phyloP scores from a whole-genome alignment of 1,140 invertebrate genomes.

The Psilanteris sp. region DNA sequence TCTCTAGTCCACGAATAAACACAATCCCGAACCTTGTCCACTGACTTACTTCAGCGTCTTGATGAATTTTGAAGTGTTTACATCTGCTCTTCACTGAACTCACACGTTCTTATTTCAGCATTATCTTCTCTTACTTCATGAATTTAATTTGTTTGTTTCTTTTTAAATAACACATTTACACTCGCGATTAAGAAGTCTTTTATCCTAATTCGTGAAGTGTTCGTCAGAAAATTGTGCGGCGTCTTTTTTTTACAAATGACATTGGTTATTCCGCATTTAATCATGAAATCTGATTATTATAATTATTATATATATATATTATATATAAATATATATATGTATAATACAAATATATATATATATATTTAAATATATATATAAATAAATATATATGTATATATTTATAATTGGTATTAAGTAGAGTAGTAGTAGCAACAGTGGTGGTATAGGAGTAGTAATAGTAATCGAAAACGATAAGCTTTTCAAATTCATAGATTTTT shows the following conservation, averaged over 20 bases:
- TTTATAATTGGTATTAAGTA: slow-evolving; percentile 41
- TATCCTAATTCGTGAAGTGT: slow-evolving; percentile 55
- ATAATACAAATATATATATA: too few relatives aligned
- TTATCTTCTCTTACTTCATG: background rate
- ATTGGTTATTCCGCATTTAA: slow-evolving; percentile 28
- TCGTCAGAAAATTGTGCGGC: slow-evolving; percentile 48
- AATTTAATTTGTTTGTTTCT: background rate
- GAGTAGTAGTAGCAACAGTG: slow-evolving; percentile 58
- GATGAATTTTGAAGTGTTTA: slow-evolving; percentile 19
- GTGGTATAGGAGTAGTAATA: slow-evolving; percentile 59
- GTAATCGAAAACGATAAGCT: slow-evolving; percentile 4
- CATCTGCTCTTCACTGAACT: background rate
- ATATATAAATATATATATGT: too few relatives aligned
- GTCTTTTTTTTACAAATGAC: slow-evolving; percentile 49
- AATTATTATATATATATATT: slow-evolving; percentile 41
- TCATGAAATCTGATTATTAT: slow-evolving; percentile 38
- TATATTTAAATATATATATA: slow-evolving; percentile 39
- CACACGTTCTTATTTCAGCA: slow-evolving; percentile 1
- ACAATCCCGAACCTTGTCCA: slow-evolving; percentile 8
- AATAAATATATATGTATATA: too few relatives aligned
- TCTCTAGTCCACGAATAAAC: slow-evolving; percentile 24
- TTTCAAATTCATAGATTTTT: background rate
- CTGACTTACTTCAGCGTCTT: slow-evolving; percentile 12
- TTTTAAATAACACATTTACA: slow-evolving; percentile 57
- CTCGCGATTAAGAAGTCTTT: slow-evolving; percentile 56